phyloP scores from a whole-genome alignment of 2,888 invertebrate genomes.

The Furcula furcula region DNA sequence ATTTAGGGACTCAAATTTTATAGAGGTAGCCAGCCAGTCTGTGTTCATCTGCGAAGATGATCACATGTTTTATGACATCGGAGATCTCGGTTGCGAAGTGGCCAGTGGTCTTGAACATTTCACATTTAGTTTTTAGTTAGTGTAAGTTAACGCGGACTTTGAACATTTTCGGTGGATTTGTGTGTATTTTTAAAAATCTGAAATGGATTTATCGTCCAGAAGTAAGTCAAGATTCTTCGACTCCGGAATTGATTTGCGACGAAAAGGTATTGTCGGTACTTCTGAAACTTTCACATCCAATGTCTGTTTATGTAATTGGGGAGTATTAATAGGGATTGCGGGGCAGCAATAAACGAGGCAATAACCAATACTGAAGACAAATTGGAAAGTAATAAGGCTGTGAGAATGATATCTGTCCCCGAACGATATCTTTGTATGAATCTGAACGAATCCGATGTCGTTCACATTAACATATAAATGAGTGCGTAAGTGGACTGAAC shows the following conservation, averaged over 20 bases:
- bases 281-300: conserved; percentile 22
- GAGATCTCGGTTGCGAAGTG: conserved; percentile 45
- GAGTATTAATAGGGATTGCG: conserved; percentile 48
- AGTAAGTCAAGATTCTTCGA: conserved; percentile 82
- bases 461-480: conserved; percentile 80
- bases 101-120: conserved; percentile 58
- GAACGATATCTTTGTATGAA: conserved; percentile 73
- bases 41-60: conserved; percentile 80
- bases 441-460: conserved; percentile 67
- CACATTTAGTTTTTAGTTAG: conserved; percentile 34
- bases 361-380: conserved; percentile 77
- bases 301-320: conserved; percentile 23
- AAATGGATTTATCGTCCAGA: conserved; percentile 75
- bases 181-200: conserved; percentile 33
- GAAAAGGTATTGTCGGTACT: conserved; percentile 69
- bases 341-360: conserved; percentile 61
- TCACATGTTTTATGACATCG: conserved; percentile 72
- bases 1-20: conserved; percentile 62
- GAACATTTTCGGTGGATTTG: conserved; percentile 26
- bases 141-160: conserved; percentile 23
- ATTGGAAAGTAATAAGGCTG: conserved; percentile 81
- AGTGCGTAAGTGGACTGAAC: conserved; percentile 75
- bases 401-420: conserved; percentile 78
- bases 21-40: conserved; percentile 77
- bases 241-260: conserved; percentile 78